Percentiles rank a stretch among this genome's conserved stretches.
Conservation (phyloP, 1,140 invertebrate species). For the Nomia melanderi region DNA sequence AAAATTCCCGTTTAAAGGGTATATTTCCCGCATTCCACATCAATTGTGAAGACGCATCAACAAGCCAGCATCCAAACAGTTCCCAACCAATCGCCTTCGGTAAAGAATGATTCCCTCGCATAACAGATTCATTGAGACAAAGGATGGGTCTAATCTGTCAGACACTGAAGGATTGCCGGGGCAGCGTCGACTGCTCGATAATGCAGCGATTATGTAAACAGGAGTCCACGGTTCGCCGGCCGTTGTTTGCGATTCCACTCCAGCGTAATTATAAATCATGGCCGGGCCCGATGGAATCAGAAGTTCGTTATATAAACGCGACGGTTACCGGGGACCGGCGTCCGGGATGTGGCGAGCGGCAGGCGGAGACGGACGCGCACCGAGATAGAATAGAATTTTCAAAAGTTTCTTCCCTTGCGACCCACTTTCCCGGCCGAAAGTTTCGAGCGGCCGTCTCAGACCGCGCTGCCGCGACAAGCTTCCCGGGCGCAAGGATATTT, state of each 20-base stretch:
- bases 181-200: background rate
- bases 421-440: slow-evolving; percentile 44
- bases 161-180: background rate
- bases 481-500: slow-evolving; percentile 44
- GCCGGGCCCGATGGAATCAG: slow-evolving; percentile 12
- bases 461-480: slow-evolving; percentile 34
- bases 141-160: no score
- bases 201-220: background rate
- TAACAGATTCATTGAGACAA: no score
- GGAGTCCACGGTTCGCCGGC: background rate
- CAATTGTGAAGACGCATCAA: no score
- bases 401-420: slow-evolving; percentile 48
- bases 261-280: slow-evolving; percentile 18
- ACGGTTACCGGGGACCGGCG: background rate
- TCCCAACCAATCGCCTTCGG: no score
- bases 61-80: no score
- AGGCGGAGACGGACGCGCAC: background rate
- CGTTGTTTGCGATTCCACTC: background rate
- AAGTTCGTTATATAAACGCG: slow-evolving; percentile 19
- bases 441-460: slow-evolving; percentile 34
- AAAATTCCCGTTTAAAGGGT: no score
- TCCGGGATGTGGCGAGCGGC: background rate
- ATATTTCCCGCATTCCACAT: no score
- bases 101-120: no score
- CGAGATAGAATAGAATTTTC: slow-evolving; percentile 51